Conservation (phyloP, 2,888 invertebrate species). For the Cylindroiulus punctatus region DNA sequence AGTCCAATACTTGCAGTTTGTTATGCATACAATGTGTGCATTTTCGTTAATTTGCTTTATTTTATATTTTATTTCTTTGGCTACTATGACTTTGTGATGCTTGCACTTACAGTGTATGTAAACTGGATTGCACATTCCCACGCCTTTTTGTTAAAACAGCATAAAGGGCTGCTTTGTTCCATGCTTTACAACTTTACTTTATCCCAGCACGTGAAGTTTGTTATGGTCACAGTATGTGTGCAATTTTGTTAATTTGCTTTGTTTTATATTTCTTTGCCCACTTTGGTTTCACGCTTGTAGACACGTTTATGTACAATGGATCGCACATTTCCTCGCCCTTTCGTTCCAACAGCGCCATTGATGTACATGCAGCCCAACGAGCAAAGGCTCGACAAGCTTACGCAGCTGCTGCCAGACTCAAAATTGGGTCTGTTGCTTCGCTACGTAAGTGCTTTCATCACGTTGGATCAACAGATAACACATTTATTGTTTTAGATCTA, state of each 20-base stretch:
- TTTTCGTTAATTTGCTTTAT: too few relatives aligned
- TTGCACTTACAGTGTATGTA: too few relatives aligned
- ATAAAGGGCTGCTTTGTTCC: neutral
- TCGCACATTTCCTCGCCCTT: constrained; percentile 62
- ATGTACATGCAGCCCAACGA: constrained; percentile 88
- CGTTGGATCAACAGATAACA: constrained; percentile 30
- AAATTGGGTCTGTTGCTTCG: constrained; percentile 75
- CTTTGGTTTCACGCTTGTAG: constrained; percentile 58
- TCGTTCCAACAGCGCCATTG: constrained; percentile 91
- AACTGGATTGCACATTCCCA: neutral
- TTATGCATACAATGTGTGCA: too few relatives aligned
- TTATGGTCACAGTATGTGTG: constrained; percentile 10
- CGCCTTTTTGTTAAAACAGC: neutral
- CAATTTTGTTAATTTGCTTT: constrained; percentile 44
- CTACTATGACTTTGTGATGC: too few relatives aligned
- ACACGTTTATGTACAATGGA: constrained; percentile 59
- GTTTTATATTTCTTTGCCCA: constrained; percentile 49
- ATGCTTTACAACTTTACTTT: neutral
- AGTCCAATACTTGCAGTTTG: too few relatives aligned
- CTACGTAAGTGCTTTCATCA: constrained; percentile 74
- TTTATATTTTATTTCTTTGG: too few relatives aligned
- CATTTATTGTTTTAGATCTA: constrained; percentile 35
- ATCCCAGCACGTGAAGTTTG: neutral
- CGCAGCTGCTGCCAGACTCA: constrained; percentile 81
- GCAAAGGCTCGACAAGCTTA: constrained; percentile 82